Conservation (phyloP, 2,888 invertebrate genomes). For the Drosophila peninsularis region DNA sequence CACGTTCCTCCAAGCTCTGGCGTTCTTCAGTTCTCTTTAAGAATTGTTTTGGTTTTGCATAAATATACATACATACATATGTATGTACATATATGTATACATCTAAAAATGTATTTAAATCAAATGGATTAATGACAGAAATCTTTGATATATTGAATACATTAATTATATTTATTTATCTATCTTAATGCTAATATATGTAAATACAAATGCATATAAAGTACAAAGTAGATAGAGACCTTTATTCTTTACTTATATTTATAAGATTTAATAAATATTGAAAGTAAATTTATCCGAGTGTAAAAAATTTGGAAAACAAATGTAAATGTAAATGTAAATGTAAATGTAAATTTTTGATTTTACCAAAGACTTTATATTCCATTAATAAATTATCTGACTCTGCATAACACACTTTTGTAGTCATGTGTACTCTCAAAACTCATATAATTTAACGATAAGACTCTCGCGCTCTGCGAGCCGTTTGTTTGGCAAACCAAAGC, state of each 20-base stretch:
- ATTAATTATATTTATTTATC: neutral
- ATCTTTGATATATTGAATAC: neutral
- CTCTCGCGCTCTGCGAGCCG: neutral
- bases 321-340: no score
- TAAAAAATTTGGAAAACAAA: no score
- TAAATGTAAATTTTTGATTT: no score
- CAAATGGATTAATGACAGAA: neutral
- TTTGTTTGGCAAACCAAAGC: slow-evolving; percentile 24
- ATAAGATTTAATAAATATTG: no score
- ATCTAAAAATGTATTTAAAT: neutral
- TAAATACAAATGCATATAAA: no score
- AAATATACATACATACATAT: slow-evolving; percentile 24
- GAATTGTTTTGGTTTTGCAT: slow-evolving; percentile 42
- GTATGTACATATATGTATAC: neutral
- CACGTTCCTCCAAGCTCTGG: slow-evolving; percentile 13
- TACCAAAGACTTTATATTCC: neutral
- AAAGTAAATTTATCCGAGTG: no score
- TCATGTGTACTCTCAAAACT: slow-evolving; percentile 16
- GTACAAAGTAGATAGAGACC: no score
- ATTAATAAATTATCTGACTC: neutral
- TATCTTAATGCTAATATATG: no score
- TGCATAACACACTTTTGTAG: slow-evolving; percentile 11
- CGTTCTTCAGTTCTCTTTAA: slow-evolving; percentile 6
- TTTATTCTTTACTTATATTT: no score
- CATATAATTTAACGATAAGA: neutral